A percentile compares a stretch with the other conserved stretches of the same genome.
phyloP scores from a whole-genome alignment of 2,888 invertebrate species.

The Timandra comae region DNA sequence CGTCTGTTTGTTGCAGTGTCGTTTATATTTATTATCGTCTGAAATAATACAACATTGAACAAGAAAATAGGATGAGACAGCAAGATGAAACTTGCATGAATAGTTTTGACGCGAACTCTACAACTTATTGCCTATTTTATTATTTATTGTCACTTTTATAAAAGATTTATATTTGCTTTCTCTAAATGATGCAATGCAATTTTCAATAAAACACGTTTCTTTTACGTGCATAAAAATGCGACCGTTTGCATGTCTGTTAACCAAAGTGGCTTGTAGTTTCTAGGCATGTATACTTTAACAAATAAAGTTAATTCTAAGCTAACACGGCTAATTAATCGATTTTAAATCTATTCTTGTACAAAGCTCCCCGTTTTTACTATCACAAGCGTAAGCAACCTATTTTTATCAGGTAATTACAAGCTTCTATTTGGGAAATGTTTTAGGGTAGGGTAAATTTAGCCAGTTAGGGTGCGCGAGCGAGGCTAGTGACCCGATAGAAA shows the following conservation, averaged over 20 bases:
- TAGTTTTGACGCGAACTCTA: no score
- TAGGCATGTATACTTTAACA: no score
- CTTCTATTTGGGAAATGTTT: slow-evolving; percentile 36
- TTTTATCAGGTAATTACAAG: slow-evolving; percentile 26
- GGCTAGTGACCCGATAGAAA: slow-evolving; percentile 62
- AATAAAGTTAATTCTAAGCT: no score
- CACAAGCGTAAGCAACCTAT: slow-evolving; percentile 14
- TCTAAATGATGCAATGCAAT: slow-evolving; percentile 31
- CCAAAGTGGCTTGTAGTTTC: no score
- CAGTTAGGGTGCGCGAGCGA: slow-evolving; percentile 36
- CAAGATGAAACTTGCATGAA: no score
- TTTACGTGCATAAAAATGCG: slow-evolving; percentile 38
- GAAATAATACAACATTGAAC: no score
- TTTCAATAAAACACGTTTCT: slow-evolving; percentile 37
- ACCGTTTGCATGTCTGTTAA: no score
- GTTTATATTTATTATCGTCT: slow-evolving; percentile 27
- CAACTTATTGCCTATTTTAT: slow-evolving; percentile 23
- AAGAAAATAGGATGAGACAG: no score
- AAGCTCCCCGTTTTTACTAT: no score
- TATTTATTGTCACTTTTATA: slow-evolving; percentile 29
- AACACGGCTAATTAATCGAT: no score
- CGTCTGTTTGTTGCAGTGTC: slow-evolving; percentile 5
- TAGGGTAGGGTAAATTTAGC: slow-evolving; percentile 55
- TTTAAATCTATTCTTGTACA: slow-evolving; percentile 20
- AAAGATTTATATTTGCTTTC: slow-evolving; percentile 34